A percentile compares a stretch with the other conserved stretches of the same genome.
phyloP scores from a whole-genome alignment of 2,797 vertebrate species.

The Gadopsis marmoratus region DNA sequence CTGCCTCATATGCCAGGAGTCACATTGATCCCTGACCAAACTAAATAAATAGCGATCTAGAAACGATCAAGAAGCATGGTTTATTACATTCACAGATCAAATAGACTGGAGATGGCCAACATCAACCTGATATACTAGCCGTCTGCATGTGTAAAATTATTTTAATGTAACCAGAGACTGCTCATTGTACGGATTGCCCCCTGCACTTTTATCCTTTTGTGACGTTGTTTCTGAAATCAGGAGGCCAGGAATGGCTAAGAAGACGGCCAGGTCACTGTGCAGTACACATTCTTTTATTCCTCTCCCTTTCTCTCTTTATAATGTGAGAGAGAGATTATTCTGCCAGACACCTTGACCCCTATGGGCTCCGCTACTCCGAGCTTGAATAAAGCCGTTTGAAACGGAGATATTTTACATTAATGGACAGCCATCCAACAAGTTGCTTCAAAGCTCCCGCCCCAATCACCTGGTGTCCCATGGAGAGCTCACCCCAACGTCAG shows the following conservation, averaged over 20 bases:
- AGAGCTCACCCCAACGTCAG: constrained; percentile 75
- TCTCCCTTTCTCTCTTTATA: constrained; percentile 59
- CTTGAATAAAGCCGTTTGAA: constrained; percentile 87
- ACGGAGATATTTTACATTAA: constrained; percentile 88
- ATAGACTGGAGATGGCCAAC: constrained; percentile 30
- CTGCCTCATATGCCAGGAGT: constrained; percentile 46
- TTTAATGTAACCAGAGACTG: constrained; percentile 55
- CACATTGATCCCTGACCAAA: constrained; percentile 67
- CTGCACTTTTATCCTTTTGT: constrained; percentile 45
- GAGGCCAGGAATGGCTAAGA: constrained; percentile 62
- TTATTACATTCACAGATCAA: constrained; percentile 63
- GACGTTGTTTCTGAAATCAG: constrained; percentile 53
- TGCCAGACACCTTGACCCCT: constrained; percentile 80
- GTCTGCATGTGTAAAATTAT: constrained; percentile 27
- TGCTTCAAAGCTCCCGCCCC: constrained; percentile 86
- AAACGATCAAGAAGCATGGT: constrained; percentile 61
- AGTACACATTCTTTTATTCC: constrained; percentile 61
- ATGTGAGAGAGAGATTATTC: constrained; percentile 77
- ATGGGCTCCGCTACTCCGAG: constrained; percentile 74
- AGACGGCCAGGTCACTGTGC: constrained; percentile 63
- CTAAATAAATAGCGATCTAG: constrained; percentile 62
- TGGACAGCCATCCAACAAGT: constrained; percentile 87
- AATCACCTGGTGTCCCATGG: constrained; percentile 85
- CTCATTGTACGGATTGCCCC: constrained; percentile 43
- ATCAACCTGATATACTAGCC: constrained; percentile 34